Evolutionary conservation across 2,113 vertebrate species (phyloP).

Genomic region (Lagenorhynchus albirostris): DNA sequence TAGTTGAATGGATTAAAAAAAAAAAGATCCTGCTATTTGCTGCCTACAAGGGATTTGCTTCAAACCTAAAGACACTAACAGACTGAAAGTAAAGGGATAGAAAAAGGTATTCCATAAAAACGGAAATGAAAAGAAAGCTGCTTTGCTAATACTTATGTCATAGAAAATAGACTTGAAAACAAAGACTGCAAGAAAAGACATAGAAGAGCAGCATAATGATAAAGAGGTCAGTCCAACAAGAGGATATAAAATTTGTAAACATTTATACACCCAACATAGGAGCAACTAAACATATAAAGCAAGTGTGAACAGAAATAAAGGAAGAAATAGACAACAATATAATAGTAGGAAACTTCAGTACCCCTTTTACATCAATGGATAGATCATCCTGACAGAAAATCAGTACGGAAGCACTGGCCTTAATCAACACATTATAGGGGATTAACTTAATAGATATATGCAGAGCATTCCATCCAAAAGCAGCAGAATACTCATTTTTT

Average conservation of each 20-base stretch:
- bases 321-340: not conserved
- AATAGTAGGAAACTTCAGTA: not conserved
- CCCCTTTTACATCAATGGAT: not conserved
- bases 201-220: not conserved
- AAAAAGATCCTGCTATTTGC: not conserved
- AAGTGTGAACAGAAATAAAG: not conserved
- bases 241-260: not conserved
- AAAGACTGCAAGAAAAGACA: not conserved
- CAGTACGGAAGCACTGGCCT: not conserved
- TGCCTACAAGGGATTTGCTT: not conserved
- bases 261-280: not conserved
- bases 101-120: not conserved
- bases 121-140: not conserved
- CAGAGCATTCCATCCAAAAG: not conserved
- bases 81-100: not conserved
- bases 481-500: not conserved
- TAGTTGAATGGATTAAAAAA: not conserved
- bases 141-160: not conserved
- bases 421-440: not conserved
- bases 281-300: not conserved
- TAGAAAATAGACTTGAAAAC: not conserved
- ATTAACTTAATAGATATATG: not conserved
- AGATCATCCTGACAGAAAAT: not conserved
- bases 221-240: not conserved
- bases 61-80: not conserved